phyloP scores from a whole-genome alignment of 2,113 vertebrate genomes.

The Phaethornis superciliosus region DNA sequence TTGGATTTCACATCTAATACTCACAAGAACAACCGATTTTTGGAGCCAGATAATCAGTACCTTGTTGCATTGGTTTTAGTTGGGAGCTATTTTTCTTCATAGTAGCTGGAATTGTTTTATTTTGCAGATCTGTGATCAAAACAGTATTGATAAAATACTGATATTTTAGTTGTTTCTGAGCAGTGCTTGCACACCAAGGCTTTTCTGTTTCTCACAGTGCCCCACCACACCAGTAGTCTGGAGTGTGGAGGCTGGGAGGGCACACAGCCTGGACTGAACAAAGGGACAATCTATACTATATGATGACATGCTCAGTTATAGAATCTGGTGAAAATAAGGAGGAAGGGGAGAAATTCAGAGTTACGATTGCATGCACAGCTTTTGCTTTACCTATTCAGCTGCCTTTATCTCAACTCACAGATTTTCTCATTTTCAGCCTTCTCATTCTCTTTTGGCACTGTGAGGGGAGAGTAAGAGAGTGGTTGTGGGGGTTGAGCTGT shows the following conservation, averaged over 20 bases:
- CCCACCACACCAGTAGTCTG: neutral
- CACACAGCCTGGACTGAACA: neutral
- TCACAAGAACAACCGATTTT: neutral
- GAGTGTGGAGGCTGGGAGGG: fast-evolving
- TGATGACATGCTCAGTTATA: fast-evolving
- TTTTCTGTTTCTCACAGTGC: neutral
- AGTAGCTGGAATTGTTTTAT: neutral
- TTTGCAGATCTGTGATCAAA: neutral
- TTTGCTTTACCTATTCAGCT: neutral
- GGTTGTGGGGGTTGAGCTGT: neutral
- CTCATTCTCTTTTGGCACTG: neutral
- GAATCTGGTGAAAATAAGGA: neutral
- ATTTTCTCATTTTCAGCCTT: neutral
- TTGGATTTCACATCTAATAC: neutral
- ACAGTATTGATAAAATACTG: neutral
- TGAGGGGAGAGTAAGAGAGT: neutral
- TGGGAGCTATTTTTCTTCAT: neutral
- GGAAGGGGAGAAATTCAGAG: neutral
- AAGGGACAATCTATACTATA: neutral
- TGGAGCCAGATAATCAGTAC: neutral
- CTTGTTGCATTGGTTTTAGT: neutral
- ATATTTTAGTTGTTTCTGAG: neutral
- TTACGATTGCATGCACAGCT: neutral
- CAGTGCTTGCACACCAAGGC: neutral
- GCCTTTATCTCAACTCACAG: neutral